Evolutionary conservation across 2,113 vertebrate genomes (phyloP), one percentile per base, ranked within the genome.

Genomic region (Choloepus hoffmanni): DNA sequence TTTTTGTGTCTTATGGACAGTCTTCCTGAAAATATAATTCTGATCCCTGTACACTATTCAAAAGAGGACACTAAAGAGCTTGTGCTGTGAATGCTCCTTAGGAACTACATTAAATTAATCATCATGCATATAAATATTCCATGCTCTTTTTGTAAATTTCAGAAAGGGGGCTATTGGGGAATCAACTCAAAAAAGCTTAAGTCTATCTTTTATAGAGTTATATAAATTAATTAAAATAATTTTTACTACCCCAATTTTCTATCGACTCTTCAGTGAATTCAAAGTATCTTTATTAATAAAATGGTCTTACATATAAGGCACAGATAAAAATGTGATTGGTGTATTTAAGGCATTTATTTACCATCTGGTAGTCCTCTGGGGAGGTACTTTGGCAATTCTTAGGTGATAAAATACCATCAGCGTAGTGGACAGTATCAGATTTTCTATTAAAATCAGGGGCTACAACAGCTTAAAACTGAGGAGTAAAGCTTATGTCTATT

Each of bases 251-350:
- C 0, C 33, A 58, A 83, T 84, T 58, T 73, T 94, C 10, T 24
- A 65, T 15, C 67, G 28, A 62, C 30, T n/a, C 2, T 62, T 77
- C 21, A 63, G 28, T 76, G 7, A 90, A 48, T 94, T 78, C n/a
- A 43, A 76, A 87, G n/a, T 58, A 13, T n/a, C 5, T 63, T 78
- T 92, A 55, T 79, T 88, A 63, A 12, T 67, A 33, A 81, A 79
- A 67, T 36, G 7, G 3, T 4, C 2, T 36, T 43, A 85, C 58
- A 65, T 36, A 72, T 45, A 74, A 88, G 21, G 0, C 15, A 60
- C 24, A 50, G 58, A 65, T 63, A 60, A 90, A 96, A 87, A 87
- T 93, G 21, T 13, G 90, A n/a, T 58, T 87, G 55, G 23, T 70
- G 4, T 60, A 67, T 40, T 85, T 40, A 8, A 1, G 53, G 77